Percentiles rank a stretch among this genome's conserved stretches.
These are phyloP conservation scores for Ciona savignyi DNA, from an alignment of 23 tunicate genomes.

Conservation along the genomic window DNA sequence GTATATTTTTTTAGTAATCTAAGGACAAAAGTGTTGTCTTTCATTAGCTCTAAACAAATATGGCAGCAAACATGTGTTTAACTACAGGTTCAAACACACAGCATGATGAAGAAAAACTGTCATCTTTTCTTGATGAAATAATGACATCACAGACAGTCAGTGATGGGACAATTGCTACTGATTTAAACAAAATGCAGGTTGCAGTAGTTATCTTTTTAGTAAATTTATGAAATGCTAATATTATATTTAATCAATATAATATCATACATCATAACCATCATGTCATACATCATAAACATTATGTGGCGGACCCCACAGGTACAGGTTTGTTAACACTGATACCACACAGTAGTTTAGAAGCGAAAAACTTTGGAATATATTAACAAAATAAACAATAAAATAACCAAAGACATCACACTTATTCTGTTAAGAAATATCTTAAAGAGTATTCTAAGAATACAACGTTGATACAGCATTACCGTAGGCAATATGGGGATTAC, in stretches of 20 bases:
- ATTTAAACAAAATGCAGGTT: conserved; percentile 66
- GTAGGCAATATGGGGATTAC: conserved; percentile 73
- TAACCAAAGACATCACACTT: too few species aligned
- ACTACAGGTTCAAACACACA: conserved; percentile 50
- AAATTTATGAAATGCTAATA: not conserved
- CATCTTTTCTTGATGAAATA: conserved; percentile 44
- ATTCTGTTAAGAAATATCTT: too few species aligned
- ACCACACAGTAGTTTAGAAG: too few species aligned
- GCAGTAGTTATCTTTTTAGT: too few species aligned
- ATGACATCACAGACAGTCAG: conserved; percentile 40
- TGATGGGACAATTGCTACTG: conserved; percentile 91
- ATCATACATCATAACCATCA: too few species aligned
- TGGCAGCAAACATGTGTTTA: not conserved
- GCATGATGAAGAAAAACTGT: conserved; percentile 81
- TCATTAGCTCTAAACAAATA: not conserved
- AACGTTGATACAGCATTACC: too few species aligned
- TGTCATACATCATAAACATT: too few species aligned
- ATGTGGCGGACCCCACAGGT: too few species aligned
- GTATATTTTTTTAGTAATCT: not conserved
- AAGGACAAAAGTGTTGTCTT: not conserved
- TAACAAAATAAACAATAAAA: too few species aligned
- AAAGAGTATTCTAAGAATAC: too few species aligned
- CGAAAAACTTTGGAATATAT: too few species aligned
- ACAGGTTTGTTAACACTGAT: too few species aligned
- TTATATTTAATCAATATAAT: not conserved